phyloP scores from a whole-genome alignment of 2,797 vertebrate genomes.

The Dryobates pubescens region DNA sequence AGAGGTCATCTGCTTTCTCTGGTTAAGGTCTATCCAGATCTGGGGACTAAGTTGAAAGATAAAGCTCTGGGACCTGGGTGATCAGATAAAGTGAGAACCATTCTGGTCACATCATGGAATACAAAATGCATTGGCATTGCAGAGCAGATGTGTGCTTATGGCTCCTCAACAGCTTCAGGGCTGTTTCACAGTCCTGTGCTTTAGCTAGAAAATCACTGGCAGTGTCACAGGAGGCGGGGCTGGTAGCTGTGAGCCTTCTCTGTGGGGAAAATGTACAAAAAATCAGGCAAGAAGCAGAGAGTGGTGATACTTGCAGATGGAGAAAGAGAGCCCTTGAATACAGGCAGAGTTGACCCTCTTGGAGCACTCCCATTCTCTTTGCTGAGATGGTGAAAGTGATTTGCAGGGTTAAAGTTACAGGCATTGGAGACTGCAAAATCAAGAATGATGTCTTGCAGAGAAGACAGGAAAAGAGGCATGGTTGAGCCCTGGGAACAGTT shows the following conservation, averaged over 20 bases:
- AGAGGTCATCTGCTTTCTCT: neutral
- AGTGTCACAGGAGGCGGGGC: neutral
- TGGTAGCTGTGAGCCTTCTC: neutral
- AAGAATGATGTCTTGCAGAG: constrained; percentile 25
- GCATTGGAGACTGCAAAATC: constrained; percentile 1
- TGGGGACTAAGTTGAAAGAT: neutral
- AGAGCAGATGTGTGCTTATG: neutral
- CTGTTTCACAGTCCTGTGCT: neutral
- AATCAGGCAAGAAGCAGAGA: neutral
- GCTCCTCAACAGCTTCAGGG: neutral
- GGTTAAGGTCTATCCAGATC: neutral
- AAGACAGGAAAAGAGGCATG: constrained; percentile 10
- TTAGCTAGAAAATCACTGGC: neutral
- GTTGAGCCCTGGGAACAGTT: neutral
- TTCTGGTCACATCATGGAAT: neutral
- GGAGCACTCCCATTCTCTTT: neutral
- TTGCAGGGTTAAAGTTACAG: neutral
- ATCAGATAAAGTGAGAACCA: neutral
- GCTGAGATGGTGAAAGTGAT: neutral
- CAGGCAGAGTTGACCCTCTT: neutral
- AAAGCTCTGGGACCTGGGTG: neutral
- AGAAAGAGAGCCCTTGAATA: neutral
- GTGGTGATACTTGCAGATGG: neutral
- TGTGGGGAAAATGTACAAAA: neutral
- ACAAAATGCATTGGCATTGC: neutral